Percentiles rank a stretch among this genome's conserved stretches.
Conservation (phyloP, 2,797 vertebrate genomes). For the Amphiprion clarkii region DNA sequence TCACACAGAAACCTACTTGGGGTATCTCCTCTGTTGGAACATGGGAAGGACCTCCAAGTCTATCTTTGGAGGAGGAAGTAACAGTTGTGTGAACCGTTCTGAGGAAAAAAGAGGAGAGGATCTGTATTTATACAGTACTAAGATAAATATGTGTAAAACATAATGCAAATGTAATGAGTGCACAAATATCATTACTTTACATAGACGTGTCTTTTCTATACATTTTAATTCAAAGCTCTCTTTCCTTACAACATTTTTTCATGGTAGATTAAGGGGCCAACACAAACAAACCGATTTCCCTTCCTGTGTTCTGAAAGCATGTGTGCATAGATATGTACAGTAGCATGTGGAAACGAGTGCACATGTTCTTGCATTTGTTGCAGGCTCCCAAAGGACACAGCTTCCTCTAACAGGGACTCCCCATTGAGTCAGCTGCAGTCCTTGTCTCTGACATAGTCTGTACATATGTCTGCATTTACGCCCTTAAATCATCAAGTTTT, state of each 20-base stretch:
- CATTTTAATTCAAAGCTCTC: slow-evolving; percentile 18
- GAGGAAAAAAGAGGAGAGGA: slow-evolving; percentile 57
- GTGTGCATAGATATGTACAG: slow-evolving; percentile 33
- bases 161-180: slow-evolving; percentile 4
- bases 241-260: slow-evolving; percentile 43
- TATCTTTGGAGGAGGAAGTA: slow-evolving; percentile 85
- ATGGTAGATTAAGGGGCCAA: slow-evolving; percentile 55
- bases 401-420: slow-evolving; percentile 25
- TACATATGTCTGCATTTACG: neutral
- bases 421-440: slow-evolving; percentile 1
- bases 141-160: neutral
- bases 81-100: slow-evolving; percentile 92
- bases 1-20: slow-evolving; percentile 88
- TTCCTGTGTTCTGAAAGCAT: slow-evolving; percentile 42
- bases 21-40: slow-evolving; percentile 92
- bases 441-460: neutral
- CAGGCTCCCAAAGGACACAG: slow-evolving; percentile 28
- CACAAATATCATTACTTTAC: neutral
- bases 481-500: neutral
- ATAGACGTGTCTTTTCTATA: neutral
- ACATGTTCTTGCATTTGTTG: slow-evolving; percentile 17
- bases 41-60: slow-evolving; percentile 92
- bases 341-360: slow-evolving; percentile 34
- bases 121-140: slow-evolving; percentile 1
- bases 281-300: slow-evolving; percentile 61